Evolutionary conservation across 2,113 vertebrate species (phyloP), one percentile per base, ranked within the genome.

Genomic region (Phodopus roborovskii): DNA sequence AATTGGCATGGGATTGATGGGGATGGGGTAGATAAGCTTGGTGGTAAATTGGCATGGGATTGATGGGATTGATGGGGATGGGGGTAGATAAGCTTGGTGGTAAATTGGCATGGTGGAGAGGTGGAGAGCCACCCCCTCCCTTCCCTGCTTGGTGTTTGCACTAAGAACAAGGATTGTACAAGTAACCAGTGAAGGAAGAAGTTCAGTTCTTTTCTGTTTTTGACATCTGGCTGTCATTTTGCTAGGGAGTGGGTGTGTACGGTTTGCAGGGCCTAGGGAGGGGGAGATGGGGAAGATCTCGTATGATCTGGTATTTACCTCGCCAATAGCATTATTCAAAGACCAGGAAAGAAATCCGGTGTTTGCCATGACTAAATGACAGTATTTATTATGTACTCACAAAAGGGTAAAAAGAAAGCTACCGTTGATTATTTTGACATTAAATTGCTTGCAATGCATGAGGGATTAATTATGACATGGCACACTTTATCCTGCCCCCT

Each of bases 401-500:
- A 97, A 98, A 96, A 24, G 77, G 96, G 93, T 97, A 91, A 96
- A 97, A 97, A 97, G 94, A 74, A 74, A 85, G 90, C 94, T 77
- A 91, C 98, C 97, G 97, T 97, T 98, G 98, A 98, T 98, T 98
- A 97, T 98, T 98, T 98, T 98, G 98, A 98, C 98, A 98, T 98
- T 98, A 97, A 98, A 97, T 98, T 98, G 97, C 98, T 97, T 97
- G 92, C 94, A 98, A 91, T 97, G 95, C 98, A 96, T 96, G 97
- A 98, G 98, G 98, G 98, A 98, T 98, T 98, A 98, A 98, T 98
- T 98, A 98, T 74, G 90, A 98, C 98, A 98, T 97, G 97, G 97
- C 97, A 97, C 93, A 95, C 97, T 98, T 98, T 98, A 98, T 98
- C 98, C 97, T 97, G 96, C 97, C 98, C 98, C 98, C 98, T 98